phyloP scores from a whole-genome alignment of 37 sponge, comb jelly and placozoan species.

The Bolinopsis microptera region DNA sequence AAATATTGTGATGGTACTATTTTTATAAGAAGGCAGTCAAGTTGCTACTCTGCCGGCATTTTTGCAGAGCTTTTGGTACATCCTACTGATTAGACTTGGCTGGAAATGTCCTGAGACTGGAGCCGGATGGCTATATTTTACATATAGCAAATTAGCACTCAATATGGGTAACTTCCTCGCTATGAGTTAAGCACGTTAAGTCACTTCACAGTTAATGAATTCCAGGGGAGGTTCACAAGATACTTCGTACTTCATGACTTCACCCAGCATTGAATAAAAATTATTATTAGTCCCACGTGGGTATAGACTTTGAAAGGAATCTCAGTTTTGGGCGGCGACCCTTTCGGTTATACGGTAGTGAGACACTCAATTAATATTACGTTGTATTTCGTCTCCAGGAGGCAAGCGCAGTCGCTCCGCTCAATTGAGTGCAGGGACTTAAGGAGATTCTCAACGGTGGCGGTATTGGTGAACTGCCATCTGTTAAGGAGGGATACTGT shows the following conservation, averaged over 20 bases:
- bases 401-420: conserved; percentile 26
- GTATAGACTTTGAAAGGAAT: too few species aligned
- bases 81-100: background rate
- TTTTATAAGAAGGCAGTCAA: too few species aligned
- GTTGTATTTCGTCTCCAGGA: conserved; percentile 48
- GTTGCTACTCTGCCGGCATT: background rate
- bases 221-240: too few species aligned
- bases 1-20: too few species aligned
- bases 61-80: background rate
- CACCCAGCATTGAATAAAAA: too few species aligned
- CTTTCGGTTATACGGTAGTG: conserved; percentile 13
- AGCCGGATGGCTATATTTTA: background rate
- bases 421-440: conserved; percentile 45
- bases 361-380: conserved; percentile 50
- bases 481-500: conserved; percentile 50
- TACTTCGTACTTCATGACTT: too few species aligned
- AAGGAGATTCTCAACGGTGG: conserved; percentile 53
- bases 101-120: background rate
- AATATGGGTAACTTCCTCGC: background rate
- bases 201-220: background rate
- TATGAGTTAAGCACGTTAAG: background rate
- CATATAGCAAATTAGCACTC: background rate
- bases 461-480: conserved; percentile 64
- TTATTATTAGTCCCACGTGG: too few species aligned
- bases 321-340: too few species aligned